phyloP scores from a whole-genome alignment of 2,113 vertebrate genomes.

The Xyliphius kryptos region DNA sequence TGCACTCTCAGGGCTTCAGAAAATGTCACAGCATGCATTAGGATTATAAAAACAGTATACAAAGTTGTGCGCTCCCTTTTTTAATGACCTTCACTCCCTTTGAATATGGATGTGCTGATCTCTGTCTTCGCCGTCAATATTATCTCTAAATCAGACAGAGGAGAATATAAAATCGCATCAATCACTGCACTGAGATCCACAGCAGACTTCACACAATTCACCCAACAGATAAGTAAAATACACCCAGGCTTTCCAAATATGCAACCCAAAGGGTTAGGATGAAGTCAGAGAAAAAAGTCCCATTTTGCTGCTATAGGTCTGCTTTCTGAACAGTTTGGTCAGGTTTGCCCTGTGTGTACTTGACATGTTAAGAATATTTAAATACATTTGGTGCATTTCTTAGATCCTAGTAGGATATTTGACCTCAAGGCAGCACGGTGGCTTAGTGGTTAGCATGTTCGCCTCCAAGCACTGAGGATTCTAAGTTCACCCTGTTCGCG shows the following conservation, averaged over 20 bases:
- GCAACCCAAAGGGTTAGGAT: background rate
- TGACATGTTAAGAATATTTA: too few species aligned
- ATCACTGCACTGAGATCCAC: conserved; percentile 20
- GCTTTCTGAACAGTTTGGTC: too few species aligned
- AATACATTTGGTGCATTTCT: too few species aligned
- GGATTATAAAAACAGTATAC: conserved; percentile 11
- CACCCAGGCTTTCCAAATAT: conserved; percentile 7
- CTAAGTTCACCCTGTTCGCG: too few species aligned
- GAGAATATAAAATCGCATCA: conserved; percentile 40
- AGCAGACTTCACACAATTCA: background rate
- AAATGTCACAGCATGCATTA: conserved; percentile 38
- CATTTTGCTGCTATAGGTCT: too few species aligned
- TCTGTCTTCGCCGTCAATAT: conserved; percentile 12
- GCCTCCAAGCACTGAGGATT: too few species aligned
- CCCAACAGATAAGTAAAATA: background rate
- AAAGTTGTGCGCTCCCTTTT: conserved; percentile 26
- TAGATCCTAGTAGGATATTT: too few species aligned
- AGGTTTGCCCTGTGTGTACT: too few species aligned
- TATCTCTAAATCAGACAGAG: background rate
- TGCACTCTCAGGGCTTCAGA: conserved; percentile 3
- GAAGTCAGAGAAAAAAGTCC: too few species aligned
- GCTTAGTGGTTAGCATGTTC: too few species aligned
- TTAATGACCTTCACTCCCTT: conserved; percentile 41
- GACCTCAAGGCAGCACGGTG: too few species aligned
- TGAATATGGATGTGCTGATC: conserved; percentile 43